These are phyloP conservation scores for Myotis vivesi DNA, from an alignment of 2,797 vertebrate genomes.

Conservation along the genomic window DNA sequence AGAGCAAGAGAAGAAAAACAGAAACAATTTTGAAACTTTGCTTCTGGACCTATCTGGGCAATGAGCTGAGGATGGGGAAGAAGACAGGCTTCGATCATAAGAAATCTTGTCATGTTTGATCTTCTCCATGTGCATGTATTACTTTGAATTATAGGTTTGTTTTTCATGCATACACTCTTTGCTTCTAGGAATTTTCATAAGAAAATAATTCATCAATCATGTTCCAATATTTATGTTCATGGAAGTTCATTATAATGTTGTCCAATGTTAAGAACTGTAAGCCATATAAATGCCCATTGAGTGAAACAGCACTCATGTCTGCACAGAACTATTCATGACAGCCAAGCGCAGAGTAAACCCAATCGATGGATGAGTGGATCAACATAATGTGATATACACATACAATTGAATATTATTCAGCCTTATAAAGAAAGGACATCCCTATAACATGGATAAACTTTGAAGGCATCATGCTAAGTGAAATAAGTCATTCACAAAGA, in stretches of 20 bases:
- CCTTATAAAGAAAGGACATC: neutral
- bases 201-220: neutral
- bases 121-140: neutral
- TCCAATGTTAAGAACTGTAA: neutral
- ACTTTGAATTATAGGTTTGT: neutral
- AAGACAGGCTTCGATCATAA: neutral
- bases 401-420: neutral
- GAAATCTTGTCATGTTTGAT: neutral
- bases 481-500: constrained; percentile 17
- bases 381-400: neutral
- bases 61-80: neutral
- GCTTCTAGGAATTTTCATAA: neutral
- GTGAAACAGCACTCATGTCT: neutral
- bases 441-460: neutral
- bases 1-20: neutral
- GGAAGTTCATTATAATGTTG: neutral
- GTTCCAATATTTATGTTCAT: neutral
- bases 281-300: neutral
- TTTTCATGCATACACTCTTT: neutral
- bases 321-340: neutral
- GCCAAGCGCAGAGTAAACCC: neutral
- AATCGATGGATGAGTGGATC: neutral
- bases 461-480: neutral
- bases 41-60: neutral
- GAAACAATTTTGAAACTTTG: neutral